These are phyloP conservation scores for Loriculus beryllinus DNA, from an alignment of 2,797 vertebrate species.

Conservation along the genomic window DNA sequence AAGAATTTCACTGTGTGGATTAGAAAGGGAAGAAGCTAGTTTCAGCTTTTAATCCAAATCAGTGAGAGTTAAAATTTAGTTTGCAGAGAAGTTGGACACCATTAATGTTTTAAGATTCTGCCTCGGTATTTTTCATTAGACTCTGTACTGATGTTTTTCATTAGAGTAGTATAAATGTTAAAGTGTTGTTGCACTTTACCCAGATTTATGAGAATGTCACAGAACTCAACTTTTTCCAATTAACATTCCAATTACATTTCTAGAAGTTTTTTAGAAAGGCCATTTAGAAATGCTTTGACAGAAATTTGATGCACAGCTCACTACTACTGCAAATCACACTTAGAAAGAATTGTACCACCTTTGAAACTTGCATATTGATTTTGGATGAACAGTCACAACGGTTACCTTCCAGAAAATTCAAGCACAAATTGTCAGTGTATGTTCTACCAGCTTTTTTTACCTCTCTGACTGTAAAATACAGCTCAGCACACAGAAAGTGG, in stretches of 20 bases:
- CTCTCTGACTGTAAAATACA: not conserved
- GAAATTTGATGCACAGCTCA: not conserved
- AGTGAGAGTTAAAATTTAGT: not conserved
- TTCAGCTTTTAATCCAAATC: not conserved
- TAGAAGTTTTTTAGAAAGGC: slow-evolving; percentile 13
- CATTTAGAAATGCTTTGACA: slow-evolving; percentile 28
- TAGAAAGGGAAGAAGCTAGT: not conserved
- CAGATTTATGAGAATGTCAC: slow-evolving; percentile 17
- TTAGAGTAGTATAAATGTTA: not conserved
- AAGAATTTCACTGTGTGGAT: not conserved
- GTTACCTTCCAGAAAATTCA: slow-evolving; percentile 18
- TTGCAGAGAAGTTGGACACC: not conserved
- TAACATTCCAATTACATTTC: slow-evolving; percentile 42
- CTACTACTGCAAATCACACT: not conserved
- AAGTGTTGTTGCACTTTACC: not conserved
- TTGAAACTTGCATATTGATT: not conserved
- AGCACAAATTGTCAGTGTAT: not conserved
- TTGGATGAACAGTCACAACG: not conserved
- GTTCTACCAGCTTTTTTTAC: not conserved
- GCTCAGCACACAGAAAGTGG: not conserved
- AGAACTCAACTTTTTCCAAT: slow-evolving; percentile 26
- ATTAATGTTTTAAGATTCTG: not conserved
- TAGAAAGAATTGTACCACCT: not conserved
- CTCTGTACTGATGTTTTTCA: not conserved
- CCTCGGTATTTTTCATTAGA: not conserved